Conservation (phyloP, 2,888 invertebrate genomes). For the Galeruca laticollis region DNA sequence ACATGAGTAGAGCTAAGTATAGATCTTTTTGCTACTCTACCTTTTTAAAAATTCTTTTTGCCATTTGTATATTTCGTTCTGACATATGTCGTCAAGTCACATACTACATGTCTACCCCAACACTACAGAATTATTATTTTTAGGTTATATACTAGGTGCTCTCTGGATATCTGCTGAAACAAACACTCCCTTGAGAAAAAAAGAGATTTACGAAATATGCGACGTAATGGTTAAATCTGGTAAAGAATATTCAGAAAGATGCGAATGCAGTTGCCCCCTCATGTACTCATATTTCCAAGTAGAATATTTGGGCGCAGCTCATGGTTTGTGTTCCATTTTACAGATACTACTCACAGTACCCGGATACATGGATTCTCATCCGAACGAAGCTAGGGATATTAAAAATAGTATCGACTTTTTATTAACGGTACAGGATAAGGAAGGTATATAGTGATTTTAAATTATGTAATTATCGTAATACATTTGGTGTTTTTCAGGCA, state of each 20-base stretch:
- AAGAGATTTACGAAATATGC: slow-evolving; percentile 75
- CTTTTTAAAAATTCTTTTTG: too few relatives aligned
- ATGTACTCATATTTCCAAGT: slow-evolving; percentile 81
- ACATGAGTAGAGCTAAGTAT: too few relatives aligned
- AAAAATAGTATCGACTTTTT: slow-evolving; percentile 77
- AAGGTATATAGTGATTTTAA: slow-evolving; percentile 66
- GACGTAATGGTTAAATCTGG: slow-evolving; percentile 80
- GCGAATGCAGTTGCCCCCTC: slow-evolving; percentile 74
- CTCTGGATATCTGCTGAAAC: slow-evolving; percentile 77
- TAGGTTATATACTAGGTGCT: slow-evolving; percentile 80
- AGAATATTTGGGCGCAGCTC: slow-evolving; percentile 82
- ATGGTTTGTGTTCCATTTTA: slow-evolving; percentile 76
- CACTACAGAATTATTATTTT: too few relatives aligned
- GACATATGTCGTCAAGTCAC: too few relatives aligned
- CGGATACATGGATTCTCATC: slow-evolving; percentile 70
- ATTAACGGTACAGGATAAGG: slow-evolving; percentile 74
- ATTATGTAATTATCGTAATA: background rate
- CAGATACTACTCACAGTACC: slow-evolving; percentile 74
- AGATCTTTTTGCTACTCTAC: too few relatives aligned
- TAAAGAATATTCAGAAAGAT: slow-evolving; percentile 72
- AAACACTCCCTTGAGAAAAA: slow-evolving; percentile 65
- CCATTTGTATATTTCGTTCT: too few relatives aligned
- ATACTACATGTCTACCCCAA: too few relatives aligned
- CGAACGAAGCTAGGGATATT: slow-evolving; percentile 71
- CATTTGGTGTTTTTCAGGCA: slow-evolving; percentile 43